phyloP scores from a whole-genome alignment of 2,797 vertebrate species.

The Mus caroli region DNA sequence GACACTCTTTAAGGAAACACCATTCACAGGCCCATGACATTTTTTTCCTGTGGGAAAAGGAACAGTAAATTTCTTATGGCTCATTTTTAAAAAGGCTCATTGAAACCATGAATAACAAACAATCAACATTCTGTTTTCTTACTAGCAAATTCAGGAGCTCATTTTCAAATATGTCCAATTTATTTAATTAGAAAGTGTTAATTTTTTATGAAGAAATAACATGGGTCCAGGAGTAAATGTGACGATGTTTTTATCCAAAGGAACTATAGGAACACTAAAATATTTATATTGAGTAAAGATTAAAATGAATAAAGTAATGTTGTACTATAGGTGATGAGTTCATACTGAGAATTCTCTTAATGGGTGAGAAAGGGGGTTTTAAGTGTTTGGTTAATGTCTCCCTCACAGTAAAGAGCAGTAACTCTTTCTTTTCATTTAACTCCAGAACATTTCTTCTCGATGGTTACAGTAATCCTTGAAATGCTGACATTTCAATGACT shows the following conservation, averaged over 20 bases:
- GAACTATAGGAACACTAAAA: background rate
- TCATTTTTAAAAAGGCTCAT: background rate
- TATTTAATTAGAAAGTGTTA: background rate
- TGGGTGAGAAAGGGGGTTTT: background rate
- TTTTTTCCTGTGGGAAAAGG: constrained; percentile 22
- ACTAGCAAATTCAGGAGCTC: background rate
- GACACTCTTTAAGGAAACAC: background rate
- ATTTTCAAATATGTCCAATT: background rate
- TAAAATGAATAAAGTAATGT: background rate
- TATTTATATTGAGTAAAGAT: background rate
- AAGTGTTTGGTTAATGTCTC: background rate
- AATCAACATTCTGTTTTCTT: background rate
- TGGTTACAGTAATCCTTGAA: background rate
- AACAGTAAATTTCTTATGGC: constrained; percentile 7
- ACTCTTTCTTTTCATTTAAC: background rate
- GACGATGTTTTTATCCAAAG: background rate
- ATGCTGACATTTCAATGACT: background rate
- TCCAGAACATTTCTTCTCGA: background rate
- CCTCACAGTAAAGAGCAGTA: background rate
- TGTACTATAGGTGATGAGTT: background rate
- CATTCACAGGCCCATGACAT: background rate
- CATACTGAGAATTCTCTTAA: background rate
- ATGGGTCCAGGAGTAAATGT: background rate
- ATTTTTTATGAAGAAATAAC: constrained; percentile 6
- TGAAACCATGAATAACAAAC: background rate